Evolutionary conservation across 2,113 vertebrate species (phyloP), one percentile per base, ranked within the genome.

Genomic region (Sinocyclocheilus rhinocerous): DNA sequence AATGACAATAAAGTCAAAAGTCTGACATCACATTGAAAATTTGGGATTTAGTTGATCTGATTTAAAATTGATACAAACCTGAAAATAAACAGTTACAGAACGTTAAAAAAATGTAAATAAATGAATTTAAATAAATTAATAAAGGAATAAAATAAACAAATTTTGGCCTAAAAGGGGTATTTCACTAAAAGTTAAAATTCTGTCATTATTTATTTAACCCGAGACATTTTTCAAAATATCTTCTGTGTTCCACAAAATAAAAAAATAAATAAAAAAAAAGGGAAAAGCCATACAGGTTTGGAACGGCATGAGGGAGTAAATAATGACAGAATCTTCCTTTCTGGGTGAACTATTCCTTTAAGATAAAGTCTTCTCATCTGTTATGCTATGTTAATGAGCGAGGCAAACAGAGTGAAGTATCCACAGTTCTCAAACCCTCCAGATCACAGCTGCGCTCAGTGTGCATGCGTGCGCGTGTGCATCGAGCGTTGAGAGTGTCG

Each of bases 341-440:
- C 11, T 12, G 10, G 45, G 45, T 48, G 45, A 48, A 48, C 45
- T 12, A 48, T 48, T 45, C 50, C 52, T 45, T 36, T 83, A 26
- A 83, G 81, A 70, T 83, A n/a, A 83, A 83, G 45, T 39, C 65
- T 33, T 83, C 65, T 83, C 45, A 55, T 83, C 81, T 83, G 81
- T 72, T 83, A 70, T 83, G 63, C 48, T 72, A 83, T 83, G 81
- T 72, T 83, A 72, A 83, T 83, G 81, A 83, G 81, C 45, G 61
- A 83, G 45, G 26, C 65, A 39, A 83, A 72, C 45, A 83, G 80
- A 83, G 63, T 70, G 81, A 72, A 83, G 81, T 55, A 83, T 83
- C 80, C 81, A 83, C 63, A 52, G 81, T 72, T 57, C 65, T 48
- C 81, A 72, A 86, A 73, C 77, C 55, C 36, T 70, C 63, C 29